Evolutionary conservation across 2,797 vertebrate genomes (phyloP).

Genomic region (Lophura swinhoii): DNA sequence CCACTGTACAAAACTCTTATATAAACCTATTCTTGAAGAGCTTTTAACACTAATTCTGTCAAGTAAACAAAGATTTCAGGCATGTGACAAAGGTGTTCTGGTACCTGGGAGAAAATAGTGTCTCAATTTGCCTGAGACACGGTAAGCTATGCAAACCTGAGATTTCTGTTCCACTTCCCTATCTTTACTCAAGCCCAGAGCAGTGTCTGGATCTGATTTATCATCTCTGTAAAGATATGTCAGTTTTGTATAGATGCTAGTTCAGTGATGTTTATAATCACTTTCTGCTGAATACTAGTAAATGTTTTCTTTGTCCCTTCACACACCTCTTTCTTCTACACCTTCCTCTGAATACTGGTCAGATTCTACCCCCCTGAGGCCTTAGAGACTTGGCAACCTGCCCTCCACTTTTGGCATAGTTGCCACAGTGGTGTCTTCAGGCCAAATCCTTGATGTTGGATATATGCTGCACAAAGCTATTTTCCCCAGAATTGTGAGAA

Average conservation of each 20-base stretch:
- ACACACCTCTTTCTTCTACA: background rate
- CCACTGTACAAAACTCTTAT: background rate
- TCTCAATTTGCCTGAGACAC: background rate
- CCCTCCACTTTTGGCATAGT: background rate
- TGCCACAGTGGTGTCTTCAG: background rate
- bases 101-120: background rate
- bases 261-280: background rate
- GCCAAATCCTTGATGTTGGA: background rate
- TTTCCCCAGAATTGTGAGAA: background rate
- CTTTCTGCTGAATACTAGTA: background rate
- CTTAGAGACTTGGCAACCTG: background rate
- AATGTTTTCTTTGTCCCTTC: background rate
- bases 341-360: background rate
- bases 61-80: background rate
- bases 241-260: background rate
- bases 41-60: background rate
- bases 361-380: background rate
- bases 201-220: background rate
- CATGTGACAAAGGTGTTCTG: background rate
- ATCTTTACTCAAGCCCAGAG: background rate
- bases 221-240: background rate
- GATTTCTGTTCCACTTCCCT: background rate
- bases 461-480: background rate
- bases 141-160: background rate
- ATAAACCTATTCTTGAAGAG: background rate